Conservation (phyloP, 1,140 invertebrate species). For the Mya arenaria region DNA sequence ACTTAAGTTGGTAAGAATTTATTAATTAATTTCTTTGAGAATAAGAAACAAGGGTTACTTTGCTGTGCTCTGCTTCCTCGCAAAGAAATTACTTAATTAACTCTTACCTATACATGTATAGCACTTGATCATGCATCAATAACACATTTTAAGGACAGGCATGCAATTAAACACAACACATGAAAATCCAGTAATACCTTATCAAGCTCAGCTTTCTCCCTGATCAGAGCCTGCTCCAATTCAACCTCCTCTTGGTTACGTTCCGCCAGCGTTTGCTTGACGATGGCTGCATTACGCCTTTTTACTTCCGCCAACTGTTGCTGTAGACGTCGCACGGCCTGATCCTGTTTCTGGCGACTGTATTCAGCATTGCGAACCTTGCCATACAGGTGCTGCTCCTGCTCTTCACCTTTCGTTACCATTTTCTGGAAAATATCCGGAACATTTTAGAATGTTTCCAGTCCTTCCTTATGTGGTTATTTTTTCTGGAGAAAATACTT, state of each 20-base stretch:
- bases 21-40: too few relatives aligned
- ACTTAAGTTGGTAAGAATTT: too few relatives aligned
- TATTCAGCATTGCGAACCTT: conserved; percentile 75
- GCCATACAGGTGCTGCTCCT: conserved; percentile 71
- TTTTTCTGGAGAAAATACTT: too few relatives aligned
- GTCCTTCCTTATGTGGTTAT: too few relatives aligned
- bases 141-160: too few relatives aligned
- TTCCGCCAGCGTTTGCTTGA: conserved; percentile 69
- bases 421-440: conserved; percentile 71
- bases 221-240: conserved; percentile 68
- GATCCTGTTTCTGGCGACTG: conserved; percentile 75
- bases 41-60: too few relatives aligned
- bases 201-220: conserved; percentile 74
- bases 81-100: too few relatives aligned
- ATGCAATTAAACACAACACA: too few relatives aligned
- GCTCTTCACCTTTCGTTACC: conserved; percentile 75
- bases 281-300: conserved; percentile 68
- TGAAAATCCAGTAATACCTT: conserved; percentile 76
- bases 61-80: too few relatives aligned
- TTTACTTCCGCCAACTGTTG: conserved; percentile 66
- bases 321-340: conserved; percentile 68
- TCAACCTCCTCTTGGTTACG: conserved; percentile 66
- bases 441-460: too few relatives aligned
- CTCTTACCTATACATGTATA: too few relatives aligned
- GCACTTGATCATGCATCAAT: too few relatives aligned